Base-by-base conservation (phyloP, 2,797 vertebrate genomes). In the Todus mexicanus region DNA sequence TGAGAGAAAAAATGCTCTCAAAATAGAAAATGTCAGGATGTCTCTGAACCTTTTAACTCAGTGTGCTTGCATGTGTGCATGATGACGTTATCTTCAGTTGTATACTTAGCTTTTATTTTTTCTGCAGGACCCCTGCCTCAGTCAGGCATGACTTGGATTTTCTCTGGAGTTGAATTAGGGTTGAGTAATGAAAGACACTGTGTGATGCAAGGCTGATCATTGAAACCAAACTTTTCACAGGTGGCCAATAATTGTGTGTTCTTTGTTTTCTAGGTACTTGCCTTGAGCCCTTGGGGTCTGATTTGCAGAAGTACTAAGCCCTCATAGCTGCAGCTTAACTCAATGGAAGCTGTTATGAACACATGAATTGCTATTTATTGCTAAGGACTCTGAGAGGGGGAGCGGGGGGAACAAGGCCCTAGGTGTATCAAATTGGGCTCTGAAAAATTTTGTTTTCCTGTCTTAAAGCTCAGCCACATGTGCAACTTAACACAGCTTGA, bases 191-290 rank as follows among this genome's bases (percentile, higher is more conserved):
- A 92, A 83, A 9, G 1, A 54, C 78, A 61, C 42, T 69, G 31
- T 71, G 84, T 72, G 91, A 80, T 71, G 65, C 72, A 80, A 80
- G 93, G 82, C 79, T 95, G 82, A 92, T 92, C 54, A 80, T 40
- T 91, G 87, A 96, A 87, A 92, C 54, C 61, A 89, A 50, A 77
- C 75, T 92, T 90, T 74, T 83, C 90, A 89, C 92, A 94, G 78
- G 72, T 83, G 92, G 90, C 81, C 84, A 94, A 65, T 90, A 95
- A 96, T 51, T 77, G 72, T 90, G 85, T 79, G 69, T 48, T 87
- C 90, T 90, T 92, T 94, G 84, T 92, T 94, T 92, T 74, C 94
- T 87, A 85, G 90, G 81, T 72, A 65, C 81, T 90, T 50, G 33
- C 75, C 86, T 74, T 80, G 84, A 90, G 78, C 92, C 86, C 81